Evolutionary conservation across 2,113 vertebrate species (phyloP), one percentile per base, ranked within the genome.

Genomic region (Heteronetta atricapilla): DNA sequence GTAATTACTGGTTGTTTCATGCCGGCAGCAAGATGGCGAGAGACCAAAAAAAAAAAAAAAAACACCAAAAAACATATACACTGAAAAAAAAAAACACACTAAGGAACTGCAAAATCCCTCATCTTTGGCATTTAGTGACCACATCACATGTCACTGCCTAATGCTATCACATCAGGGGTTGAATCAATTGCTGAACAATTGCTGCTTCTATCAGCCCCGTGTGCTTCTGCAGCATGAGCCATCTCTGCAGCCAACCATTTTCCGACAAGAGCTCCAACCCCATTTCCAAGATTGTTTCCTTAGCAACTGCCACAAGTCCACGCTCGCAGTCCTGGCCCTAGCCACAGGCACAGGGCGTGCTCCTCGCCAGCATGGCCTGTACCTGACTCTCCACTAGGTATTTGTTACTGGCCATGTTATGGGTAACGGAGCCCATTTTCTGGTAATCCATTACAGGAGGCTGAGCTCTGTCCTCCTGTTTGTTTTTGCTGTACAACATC

Each of bases 231-330:
- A 67, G 46, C 19, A 88, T 33, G 84, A 88, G 94, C 11, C 34
- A 56, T 17, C 72, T 78, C 86, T 50, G 83, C 69, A 66, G 58
- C 33, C 64, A 58, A 25, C 12, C 59, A 86, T 50, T 50, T 50
- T 38, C 83, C 36, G 42, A 84, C 4, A 31, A 38, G 67, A 67
- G 44, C 33, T 82, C 78, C 91, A 79, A 67, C 85, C 84, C 86
- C 83, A 75, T 55, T 86, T 81, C 81, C 52, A 88, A n/a, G 33
- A 14, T 18, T 25, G 80, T 96, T 97, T 96, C 94, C 95, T 83
- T 95, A 96, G 96, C 84, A 97, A 96, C 95, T 86, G 76, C 25
- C 44, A 42, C 76, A 75, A 89, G 72, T 31, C 52, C 74, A 31
- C 3, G 3, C 3, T 44, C 21, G 33, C 34, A 67, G 62, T 34